Evolutionary conservation across 2,888 invertebrate species (phyloP).

Genomic region (Temnothorax rugatulus): DNA sequence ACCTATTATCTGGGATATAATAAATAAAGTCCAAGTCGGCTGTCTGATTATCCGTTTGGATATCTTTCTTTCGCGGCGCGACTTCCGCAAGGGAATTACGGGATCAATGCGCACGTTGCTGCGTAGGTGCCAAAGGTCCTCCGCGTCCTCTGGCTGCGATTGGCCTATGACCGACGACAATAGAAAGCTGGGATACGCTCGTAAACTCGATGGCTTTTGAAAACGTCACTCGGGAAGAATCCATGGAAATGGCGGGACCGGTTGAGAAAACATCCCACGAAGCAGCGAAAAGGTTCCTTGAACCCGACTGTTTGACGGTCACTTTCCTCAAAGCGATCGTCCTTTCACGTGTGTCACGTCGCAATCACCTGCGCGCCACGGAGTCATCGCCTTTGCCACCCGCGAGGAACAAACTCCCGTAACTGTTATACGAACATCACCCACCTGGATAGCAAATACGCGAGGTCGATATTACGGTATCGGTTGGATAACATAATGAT

Average conservation of each 20-base stretch:
- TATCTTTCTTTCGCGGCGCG: slow-evolving; percentile 18
- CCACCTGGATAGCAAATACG: slow-evolving; percentile 49
- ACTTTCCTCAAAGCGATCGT: slow-evolving; percentile 49
- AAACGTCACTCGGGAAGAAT: slow-evolving; percentile 46
- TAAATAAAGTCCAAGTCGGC: slow-evolving; percentile 29
- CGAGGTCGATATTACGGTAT: slow-evolving; percentile 50
- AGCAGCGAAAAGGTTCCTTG: slow-evolving; percentile 35
- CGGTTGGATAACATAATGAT: background rate
- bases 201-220: slow-evolving; percentile 53
- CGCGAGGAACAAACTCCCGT: slow-evolving; percentile 49
- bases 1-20: slow-evolving; percentile 3
- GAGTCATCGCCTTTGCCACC: slow-evolving; percentile 54
- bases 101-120: slow-evolving; percentile 42
- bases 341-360: slow-evolving; percentile 51
- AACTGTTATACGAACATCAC: slow-evolving; percentile 49
- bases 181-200: slow-evolving; percentile 50
- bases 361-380: slow-evolving; percentile 48
- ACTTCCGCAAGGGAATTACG: slow-evolving; percentile 51
- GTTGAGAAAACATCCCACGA: slow-evolving; percentile 28
- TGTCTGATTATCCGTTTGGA: slow-evolving; percentile 5
- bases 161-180: slow-evolving; percentile 54
- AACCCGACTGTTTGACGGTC: slow-evolving; percentile 39
- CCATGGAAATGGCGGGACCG: slow-evolving; percentile 40
- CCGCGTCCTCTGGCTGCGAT: slow-evolving; percentile 44
- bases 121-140: slow-evolving; percentile 48